These are phyloP conservation scores for Sinotaia quadrata DNA, from an alignment of 2,888 invertebrate species.

Conservation along the genomic window DNA sequence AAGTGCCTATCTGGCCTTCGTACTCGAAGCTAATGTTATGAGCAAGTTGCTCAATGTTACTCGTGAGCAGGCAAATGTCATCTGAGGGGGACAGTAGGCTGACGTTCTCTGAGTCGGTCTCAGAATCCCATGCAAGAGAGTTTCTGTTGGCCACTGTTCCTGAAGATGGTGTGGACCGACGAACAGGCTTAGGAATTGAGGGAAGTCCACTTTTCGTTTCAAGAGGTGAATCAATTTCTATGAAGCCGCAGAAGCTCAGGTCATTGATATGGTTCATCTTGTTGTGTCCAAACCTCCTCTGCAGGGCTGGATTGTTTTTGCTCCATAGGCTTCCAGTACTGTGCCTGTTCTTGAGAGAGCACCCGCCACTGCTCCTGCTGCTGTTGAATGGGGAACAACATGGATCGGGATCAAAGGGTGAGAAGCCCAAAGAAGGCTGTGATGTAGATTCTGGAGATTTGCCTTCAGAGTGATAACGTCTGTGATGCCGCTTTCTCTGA, in stretches of 20 bases:
- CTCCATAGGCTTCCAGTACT: background rate
- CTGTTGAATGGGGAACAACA: background rate
- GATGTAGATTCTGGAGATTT: conserved; percentile 14
- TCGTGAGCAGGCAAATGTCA: conserved; percentile 29
- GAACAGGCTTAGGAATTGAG: background rate
- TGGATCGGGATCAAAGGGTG: conserved; percentile 5
- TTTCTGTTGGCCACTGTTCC: background rate
- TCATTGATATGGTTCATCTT: background rate
- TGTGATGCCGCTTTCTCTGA: conserved; percentile 6
- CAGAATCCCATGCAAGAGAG: conserved; percentile 17
- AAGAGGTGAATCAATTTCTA: background rate
- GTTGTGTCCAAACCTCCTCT: background rate
- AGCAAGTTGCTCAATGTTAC: conserved; percentile 38
- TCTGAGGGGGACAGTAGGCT: background rate
- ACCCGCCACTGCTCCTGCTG: no score
- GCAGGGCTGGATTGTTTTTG: background rate
- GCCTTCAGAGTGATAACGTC: conserved; percentile 24
- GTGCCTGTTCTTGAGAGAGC: background rate
- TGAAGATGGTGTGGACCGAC: background rate
- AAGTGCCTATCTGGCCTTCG: conserved; percentile 28
- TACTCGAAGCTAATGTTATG: conserved; percentile 50
- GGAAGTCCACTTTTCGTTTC: no score
- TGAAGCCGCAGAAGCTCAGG: background rate
- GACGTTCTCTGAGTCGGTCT: background rate
- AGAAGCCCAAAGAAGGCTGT: background rate